A percentile compares a stretch with the other conserved stretches of the same genome.
Evolutionary conservation across 2,113 vertebrate genomes (phyloP).

Genomic region (Etheostoma cragini): DNA sequence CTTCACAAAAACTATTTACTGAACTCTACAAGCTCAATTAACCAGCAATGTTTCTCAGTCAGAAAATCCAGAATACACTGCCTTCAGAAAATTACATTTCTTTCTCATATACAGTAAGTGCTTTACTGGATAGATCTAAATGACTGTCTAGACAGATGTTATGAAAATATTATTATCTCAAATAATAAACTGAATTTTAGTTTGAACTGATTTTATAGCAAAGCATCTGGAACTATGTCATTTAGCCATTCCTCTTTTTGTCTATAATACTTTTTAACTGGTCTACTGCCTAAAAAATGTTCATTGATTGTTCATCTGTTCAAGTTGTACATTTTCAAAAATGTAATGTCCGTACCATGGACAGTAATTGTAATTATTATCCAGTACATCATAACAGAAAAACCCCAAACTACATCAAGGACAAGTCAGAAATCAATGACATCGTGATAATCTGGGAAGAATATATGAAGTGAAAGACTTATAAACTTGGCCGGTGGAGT

Average conservation of each 20-base stretch:
- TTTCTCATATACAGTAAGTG: not conserved
- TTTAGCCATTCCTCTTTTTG: not conserved
- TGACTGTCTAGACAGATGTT: not conserved
- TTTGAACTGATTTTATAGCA: not conserved
- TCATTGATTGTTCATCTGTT: not conserved
- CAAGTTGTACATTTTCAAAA: not conserved
- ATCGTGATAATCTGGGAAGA: slow-evolving; percentile 12
- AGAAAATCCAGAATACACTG: slow-evolving; percentile 8
- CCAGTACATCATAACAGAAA: not conserved
- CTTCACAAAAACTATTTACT: slow-evolving; percentile 10
- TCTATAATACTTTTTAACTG: not conserved
- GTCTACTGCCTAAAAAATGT: not conserved
- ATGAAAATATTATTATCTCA: not conserved
- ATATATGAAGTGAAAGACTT: slow-evolving; percentile 24
- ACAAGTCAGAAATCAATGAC: slow-evolving; percentile 18
- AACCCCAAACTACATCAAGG: slow-evolving; percentile 16
- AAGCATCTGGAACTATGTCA: not conserved
- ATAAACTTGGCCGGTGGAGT: not conserved
- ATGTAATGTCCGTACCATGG: not conserved
- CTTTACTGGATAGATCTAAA: not conserved
- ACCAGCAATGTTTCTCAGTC: not conserved
- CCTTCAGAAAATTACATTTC: slow-evolving; percentile 3
- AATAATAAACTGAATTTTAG: not conserved
- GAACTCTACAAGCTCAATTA: not conserved
- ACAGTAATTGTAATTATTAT: not conserved